Base-by-base conservation (phyloP, 2,797 vertebrate genomes). In the Sebastes hubbsi region DNA sequence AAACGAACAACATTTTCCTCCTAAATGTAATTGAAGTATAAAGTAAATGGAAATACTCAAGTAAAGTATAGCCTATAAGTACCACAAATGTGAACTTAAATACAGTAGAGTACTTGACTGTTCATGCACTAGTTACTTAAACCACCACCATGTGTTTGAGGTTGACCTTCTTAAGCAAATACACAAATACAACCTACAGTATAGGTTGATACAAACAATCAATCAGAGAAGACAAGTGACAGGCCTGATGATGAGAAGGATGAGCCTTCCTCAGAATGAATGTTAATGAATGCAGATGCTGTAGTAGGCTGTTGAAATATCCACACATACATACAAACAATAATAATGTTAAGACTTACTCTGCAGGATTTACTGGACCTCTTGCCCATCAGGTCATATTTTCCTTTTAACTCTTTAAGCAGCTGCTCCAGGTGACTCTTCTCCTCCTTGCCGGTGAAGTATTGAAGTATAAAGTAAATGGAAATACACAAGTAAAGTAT, bases 371-470 rank as follows among this genome's bases (percentile, higher is more conserved):
- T 91, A 81, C 71, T 87, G 91, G 94, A 87, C 84, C 91, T 72
- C 87, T 97, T 98, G 82, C 93, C 94, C 62, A 67, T 90, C 92
- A 96, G 81, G 0, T 96, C 97, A 74, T 97, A 99, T 88, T 97
- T 98, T 90, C 96, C 97, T 94, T 99, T 99, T 93, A 98, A 96
- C 90, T 98, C 97, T 89, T 97, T 95, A 71, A 99, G 95, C 77
- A 97, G 95, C 81, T 94, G 94, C 90, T 97, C 97, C 93, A 98
- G 93, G 60, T 95, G 94, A 88, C 94, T 94, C 93, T 97, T 97
- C 92, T 99, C 97, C 2, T 97, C 95, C 0, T 97, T 97, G 5
- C 96, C 97, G n/a, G 95, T 85, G 94, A 22, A 22, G 22, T 22
- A 22, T 22, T 22, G 2, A 49, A 34, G 22, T 18, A 29, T 22